phyloP scores from a whole-genome alignment of 2,113 vertebrate species.

The Rhagologus leucostigma region DNA sequence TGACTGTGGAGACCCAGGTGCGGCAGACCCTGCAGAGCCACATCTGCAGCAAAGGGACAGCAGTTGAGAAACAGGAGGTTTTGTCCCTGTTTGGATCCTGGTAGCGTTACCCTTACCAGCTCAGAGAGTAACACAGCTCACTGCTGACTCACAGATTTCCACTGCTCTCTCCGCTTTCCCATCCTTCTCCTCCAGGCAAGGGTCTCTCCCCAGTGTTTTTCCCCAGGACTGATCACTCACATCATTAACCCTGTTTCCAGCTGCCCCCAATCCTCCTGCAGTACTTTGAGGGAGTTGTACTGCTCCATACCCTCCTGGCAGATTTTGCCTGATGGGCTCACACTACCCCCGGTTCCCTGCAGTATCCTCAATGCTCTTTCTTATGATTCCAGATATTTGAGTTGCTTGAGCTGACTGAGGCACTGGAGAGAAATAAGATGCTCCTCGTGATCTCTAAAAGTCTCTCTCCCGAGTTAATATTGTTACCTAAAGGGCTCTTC shows the following conservation, averaged over 20 bases:
- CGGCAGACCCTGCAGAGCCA: background rate
- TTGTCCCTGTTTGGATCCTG: background rate
- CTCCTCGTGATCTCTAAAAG: background rate
- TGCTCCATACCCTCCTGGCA: background rate
- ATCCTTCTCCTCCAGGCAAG: background rate
- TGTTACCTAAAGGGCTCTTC: background rate
- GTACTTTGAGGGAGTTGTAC: background rate
- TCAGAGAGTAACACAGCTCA: background rate
- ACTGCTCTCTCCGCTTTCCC: rapidly evolving
- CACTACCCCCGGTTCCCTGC: background rate
- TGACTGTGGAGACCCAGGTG: rapidly evolving
- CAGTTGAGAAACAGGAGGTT: rapidly evolving
- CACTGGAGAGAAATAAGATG: background rate
- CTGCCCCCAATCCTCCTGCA: background rate
- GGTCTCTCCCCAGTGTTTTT: background rate
- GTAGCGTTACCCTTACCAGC: background rate
- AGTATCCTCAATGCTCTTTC: background rate
- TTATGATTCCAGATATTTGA: background rate
- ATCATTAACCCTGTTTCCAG: background rate
- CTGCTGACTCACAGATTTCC: background rate
- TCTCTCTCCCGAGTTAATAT: background rate
- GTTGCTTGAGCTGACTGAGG: background rate
- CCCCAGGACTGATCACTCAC: background rate
- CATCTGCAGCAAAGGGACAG: background rate
- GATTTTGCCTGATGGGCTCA: background rate